These are phyloP conservation scores for Eidolon dupreanum DNA, from an alignment of 2,797 vertebrate genomes.

Conservation along the genomic window DNA sequence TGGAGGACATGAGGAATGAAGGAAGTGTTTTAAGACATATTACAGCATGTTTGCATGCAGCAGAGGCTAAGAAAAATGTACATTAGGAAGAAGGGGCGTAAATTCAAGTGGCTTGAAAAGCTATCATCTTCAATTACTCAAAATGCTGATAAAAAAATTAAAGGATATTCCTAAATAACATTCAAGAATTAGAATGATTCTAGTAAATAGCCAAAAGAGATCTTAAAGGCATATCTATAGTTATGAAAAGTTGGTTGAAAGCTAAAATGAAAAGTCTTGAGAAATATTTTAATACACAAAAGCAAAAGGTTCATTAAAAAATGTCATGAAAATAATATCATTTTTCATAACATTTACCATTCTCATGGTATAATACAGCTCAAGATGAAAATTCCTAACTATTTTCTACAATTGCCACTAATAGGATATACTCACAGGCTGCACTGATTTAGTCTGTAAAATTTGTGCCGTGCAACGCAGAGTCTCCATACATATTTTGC, in stretches of 20 bases:
- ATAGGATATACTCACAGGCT: conserved; percentile 93
- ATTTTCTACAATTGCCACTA: neutral
- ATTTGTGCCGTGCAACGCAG: conserved; percentile 97
- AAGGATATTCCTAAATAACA: neutral
- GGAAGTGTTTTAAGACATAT: rapidly evolving
- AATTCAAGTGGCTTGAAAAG: neutral
- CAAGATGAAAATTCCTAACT: neutral
- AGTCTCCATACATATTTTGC: conserved; percentile 99
- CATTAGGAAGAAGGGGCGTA: neutral
- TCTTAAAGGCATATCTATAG: neutral
- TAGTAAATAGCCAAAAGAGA: neutral
- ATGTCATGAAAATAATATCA: neutral
- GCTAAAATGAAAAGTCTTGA: neutral
- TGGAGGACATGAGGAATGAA: rapidly evolving
- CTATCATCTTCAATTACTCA: neutral
- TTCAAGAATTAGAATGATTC: neutral
- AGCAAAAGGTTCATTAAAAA: neutral
- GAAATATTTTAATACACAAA: neutral
- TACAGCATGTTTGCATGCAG: neutral
- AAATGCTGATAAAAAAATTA: neutral
- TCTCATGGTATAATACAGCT: neutral
- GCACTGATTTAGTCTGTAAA: conserved; percentile 98
- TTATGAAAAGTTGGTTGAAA: neutral
- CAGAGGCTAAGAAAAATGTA: neutral
- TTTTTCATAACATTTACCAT: neutral